phyloP scores from a whole-genome alignment of 2,797 vertebrate genomes.

The Megalops cyprinoides region DNA sequence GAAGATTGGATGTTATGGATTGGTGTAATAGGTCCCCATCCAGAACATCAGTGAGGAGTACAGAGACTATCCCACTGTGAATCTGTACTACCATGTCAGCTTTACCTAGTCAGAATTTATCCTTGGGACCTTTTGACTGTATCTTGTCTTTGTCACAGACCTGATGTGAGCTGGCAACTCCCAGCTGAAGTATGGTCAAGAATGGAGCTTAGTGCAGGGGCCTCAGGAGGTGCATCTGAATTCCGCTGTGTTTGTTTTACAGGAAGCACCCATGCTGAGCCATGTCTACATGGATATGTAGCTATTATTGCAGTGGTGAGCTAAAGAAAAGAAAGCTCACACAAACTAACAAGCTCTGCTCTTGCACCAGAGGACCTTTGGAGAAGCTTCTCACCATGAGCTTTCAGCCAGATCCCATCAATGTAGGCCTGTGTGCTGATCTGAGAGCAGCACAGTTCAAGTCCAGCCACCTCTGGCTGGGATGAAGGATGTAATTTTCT shows the following conservation, averaged over 20 bases:
- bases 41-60: background rate
- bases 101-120: background rate
- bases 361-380: background rate
- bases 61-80: background rate
- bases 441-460: background rate
- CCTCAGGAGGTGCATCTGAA: background rate
- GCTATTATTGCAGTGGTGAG: background rate
- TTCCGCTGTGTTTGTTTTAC: background rate
- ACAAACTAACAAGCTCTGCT: background rate
- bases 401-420: background rate
- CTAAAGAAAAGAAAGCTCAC: background rate
- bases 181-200: too few species aligned
- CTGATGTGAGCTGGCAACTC: constrained; percentile 8
- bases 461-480: background rate
- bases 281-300: background rate
- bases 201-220: background rate
- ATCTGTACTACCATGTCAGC: background rate
- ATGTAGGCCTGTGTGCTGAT: background rate
- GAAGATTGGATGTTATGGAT: background rate
- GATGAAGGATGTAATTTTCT: too few species aligned
- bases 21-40: background rate
- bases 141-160: background rate
- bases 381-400: background rate
- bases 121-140: background rate
- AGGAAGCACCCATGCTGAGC: background rate